Base-by-base conservation (phyloP, 2,113 vertebrate species). In the Pluvianellus socialis region DNA sequence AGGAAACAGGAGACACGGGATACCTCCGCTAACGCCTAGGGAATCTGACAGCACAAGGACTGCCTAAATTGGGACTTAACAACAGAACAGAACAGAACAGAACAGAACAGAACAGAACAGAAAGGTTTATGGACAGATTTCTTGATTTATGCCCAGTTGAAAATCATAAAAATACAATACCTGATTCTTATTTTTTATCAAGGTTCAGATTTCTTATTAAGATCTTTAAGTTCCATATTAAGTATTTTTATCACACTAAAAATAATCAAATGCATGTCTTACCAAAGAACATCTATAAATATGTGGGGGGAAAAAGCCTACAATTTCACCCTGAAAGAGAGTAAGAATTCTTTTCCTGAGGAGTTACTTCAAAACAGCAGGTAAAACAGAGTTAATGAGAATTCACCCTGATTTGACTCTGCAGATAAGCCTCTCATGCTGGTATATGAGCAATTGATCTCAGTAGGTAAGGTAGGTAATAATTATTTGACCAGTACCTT, bases 401-500 rank as follows among this genome's bases (percentile, higher is more conserved):
- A 71, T 55, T 67, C 73, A 53, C 23, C 45, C 40, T 85, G 66
- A 93, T 76, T 73, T 86, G 32, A 49, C 38, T 79, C 73, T 75
- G 66, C 67, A 90, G 59, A 87, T 81, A 96, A 91, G 63, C 44
- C 38, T 81, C 56, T 94, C 84, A 85, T 79, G 87, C 87, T 87
- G 90, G 40, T 81, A 75, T n/a, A 93, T 53, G 40, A 94, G 80
- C 70, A 90, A 82, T 17, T 91, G 49, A 94, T 96, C 93, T 91
- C 94, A 89, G 91, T 53, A 90, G 61, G 84, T 75, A 92, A 70
- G 18, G n/a, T 42, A 72, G 26, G n/a, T 44, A 95, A 53, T 67
- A 95, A 94, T 87, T 85, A 91, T 84, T 66, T 79, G 58, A 85
- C 66, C 13, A 2, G 56, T 65, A 52, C n/a, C 52, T 86, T 92